Evolutionary conservation across 2,797 vertebrate species (phyloP), one percentile per base, ranked within the genome.

Genomic region (Lutjanus argentimaculatus): DNA sequence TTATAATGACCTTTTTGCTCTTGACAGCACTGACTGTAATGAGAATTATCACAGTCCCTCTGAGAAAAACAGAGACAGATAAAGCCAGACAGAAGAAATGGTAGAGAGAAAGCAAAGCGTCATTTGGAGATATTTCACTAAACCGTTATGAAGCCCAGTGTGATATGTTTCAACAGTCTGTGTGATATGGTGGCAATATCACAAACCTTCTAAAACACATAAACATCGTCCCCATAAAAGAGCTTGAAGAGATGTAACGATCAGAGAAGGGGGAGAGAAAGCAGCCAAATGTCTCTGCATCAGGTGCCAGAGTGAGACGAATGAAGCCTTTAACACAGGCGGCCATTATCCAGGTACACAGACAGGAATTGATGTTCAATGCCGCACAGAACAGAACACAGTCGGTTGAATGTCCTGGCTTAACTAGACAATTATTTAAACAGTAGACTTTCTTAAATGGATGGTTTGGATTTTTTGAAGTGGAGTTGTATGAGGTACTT

Each of bases 1-100:
- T 57, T 58, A 36, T 56, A 65, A 45, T 75, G 79, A 87, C 67
- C 74, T 87, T 89, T 80, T 79, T 78, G 36, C 73, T 78, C 7
- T 45, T 56, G 62, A 75, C 67, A 70, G 43, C 43, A 52, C 36
- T 3, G 30, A 79, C 67, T 72, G 21, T 75, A 72, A 62, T 79
- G 1, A 83, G 49, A 75, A 74, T 58, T 19, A 80, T 83, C 61
- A 30, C 55, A 58, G 40, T 30, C 40, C 40, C 51, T 30, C 36
- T 63, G 56, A 85, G 57, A 82, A 64, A 67, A 45, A 36, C 53
- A 72, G 43, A 46, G 51, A 65, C 9, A 2, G 66, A 77, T 53
- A 17, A 65, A 76, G 55, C 25, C 61, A 72, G 51, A 57, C 67
- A 59, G 49, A 79, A 43, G 13, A 66, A 67, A 70, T 19, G 13